phyloP scores from a whole-genome alignment of 2,888 invertebrate species.

The Euzetes globulus region DNA sequence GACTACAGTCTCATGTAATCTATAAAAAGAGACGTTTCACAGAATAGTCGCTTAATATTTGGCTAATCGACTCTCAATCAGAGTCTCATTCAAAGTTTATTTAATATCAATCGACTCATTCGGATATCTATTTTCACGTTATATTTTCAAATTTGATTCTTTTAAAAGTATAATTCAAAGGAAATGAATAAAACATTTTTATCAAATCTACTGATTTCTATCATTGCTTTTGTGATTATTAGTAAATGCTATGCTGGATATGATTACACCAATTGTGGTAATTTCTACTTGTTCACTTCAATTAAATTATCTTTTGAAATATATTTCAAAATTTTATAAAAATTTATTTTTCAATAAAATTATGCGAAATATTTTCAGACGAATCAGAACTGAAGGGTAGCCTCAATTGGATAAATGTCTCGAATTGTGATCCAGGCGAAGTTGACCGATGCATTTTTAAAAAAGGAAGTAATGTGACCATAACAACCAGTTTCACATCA shows the following conservation, averaged over 20 bases:
- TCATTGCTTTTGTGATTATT: not conserved
- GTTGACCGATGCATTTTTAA: not conserved
- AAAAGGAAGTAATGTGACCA: slow-evolving; percentile 6
- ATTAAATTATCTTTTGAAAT: no score
- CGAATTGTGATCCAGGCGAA: slow-evolving; percentile 10
- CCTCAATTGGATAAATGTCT: not conserved
- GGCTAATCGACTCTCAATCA: no score
- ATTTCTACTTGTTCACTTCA: not conserved
- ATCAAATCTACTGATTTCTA: not conserved
- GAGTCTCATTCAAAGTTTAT: no score
- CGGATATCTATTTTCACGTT: no score
- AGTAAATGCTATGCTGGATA: not conserved
- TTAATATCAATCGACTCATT: no score
- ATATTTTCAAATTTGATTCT: no score
- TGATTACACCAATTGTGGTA: not conserved
- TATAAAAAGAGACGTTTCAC: no score
- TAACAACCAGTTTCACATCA: not conserved
- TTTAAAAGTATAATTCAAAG: not conserved
- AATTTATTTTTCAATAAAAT: not conserved
- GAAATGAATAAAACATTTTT: not conserved
- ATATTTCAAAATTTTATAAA: no score
- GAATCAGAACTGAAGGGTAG: not conserved
- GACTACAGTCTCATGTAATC: no score
- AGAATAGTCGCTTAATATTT: no score
- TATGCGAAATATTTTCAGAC: not conserved